Base-by-base conservation (phyloP, 2,888 invertebrate species). In the Nymphalis polychloros region DNA sequence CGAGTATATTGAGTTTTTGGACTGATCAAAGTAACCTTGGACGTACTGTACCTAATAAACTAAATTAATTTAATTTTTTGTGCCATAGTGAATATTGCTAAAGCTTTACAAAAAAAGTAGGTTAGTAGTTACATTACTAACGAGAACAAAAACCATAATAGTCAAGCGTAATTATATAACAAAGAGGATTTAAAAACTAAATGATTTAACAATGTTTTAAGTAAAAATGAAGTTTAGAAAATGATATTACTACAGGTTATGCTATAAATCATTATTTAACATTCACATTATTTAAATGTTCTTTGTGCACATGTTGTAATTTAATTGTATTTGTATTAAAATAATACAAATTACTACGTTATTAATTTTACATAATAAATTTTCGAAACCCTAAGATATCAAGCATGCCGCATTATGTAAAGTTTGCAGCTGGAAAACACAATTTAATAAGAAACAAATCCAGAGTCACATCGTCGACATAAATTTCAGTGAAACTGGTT, bases 401-500 rank as follows among this genome's bases (percentile, higher is more conserved):
- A 50, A 50, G 20, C 50, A 50, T 50, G 7, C 31, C 31, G 35
- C 57, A 55, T 59, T 61, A 62, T 59, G 53, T 57, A 50, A 61
- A 50, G 19, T 64, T 47, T 57, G 19, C 49, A 64, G 17, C 49
- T 16, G 13, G 48, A 59, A 50, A 61, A 63, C 35, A 13, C 46
- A 16, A 69, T 57, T 67, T 63, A 69, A 72, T 72, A 65, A 72
- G 61, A 53, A 63, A n/a, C 49, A 68, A 71, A 64, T 61, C 60
- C 49, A 48, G 63, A 61, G 50, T 35, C 55, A 17, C 16, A 16
- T 31, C 64, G 23, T 60, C 50, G 57, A 65, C 63, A 68, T 72
- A 70, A 70, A 63, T 65, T 60, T 59, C 49, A 68, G 65, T 64
- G 63, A 66, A 65, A 70, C 55, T 55, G 60, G 52, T 57, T 71